Evolutionary conservation across 53 echinoderm and acorn worm genomes (phyloP).

Genomic region (Crossaster papposus): DNA sequence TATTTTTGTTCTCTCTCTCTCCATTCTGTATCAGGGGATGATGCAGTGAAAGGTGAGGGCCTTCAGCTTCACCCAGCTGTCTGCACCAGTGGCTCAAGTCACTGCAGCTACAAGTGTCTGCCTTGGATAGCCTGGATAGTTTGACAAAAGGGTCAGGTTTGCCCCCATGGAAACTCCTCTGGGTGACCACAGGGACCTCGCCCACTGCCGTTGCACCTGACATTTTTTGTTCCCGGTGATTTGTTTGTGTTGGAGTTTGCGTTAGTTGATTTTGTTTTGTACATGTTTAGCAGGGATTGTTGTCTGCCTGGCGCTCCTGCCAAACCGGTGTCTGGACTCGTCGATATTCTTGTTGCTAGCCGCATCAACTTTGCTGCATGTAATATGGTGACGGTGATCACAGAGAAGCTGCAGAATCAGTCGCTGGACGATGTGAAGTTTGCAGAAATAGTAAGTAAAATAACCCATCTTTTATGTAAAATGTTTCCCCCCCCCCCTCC

Average conservation of each 20-base stretch:
- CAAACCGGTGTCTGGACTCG: constrained; percentile 55
- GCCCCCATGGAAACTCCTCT: constrained; percentile 45
- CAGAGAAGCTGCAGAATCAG: constrained; percentile 90
- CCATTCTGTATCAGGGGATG: constrained; percentile 18
- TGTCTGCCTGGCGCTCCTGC: constrained; percentile 47
- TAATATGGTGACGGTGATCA: constrained; percentile 73
- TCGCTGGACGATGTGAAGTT: constrained; percentile 93
- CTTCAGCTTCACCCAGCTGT: constrained; percentile 30
- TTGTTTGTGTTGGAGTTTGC: background rate
- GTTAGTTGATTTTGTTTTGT: constrained; percentile 11
- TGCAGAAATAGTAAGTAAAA: constrained; percentile 66
- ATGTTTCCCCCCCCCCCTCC: background rate
- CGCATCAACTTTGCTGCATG: constrained; percentile 58
- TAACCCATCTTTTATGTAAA: background rate
- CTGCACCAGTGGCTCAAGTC: constrained; percentile 24
- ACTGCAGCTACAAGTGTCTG: constrained; percentile 3
- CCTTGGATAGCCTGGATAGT: constrained; percentile 7
- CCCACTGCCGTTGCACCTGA: constrained; percentile 13
- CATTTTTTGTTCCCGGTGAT: background rate
- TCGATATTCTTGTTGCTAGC: constrained; percentile 55
- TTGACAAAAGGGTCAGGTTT: background rate
- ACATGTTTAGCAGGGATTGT: constrained; percentile 54
- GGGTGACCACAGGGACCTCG: constrained; percentile 39
- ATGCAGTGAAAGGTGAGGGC: constrained; percentile 23
- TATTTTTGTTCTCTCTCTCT: too few relatives aligned